Evolutionary conservation across 2,797 vertebrate species (phyloP), one percentile per base, ranked within the genome.

Genomic region (Silurus aristotelis): DNA sequence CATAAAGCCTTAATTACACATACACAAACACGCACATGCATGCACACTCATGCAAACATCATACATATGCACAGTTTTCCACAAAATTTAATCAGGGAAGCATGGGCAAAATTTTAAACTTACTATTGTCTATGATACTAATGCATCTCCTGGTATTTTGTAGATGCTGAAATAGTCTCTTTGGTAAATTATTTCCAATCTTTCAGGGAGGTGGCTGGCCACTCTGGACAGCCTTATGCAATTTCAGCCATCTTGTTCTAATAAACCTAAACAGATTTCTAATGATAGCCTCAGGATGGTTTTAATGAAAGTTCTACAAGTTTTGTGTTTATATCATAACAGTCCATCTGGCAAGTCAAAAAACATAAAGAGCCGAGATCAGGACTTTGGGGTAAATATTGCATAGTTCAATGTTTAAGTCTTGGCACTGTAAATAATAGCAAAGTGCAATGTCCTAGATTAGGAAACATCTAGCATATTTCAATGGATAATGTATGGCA

Each of bases 181-280:
- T 13, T 7, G 17, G 56, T 31, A 22, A 60, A 77, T 60, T 77
- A 22, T 78, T 78, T 78, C 10, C 25, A 43, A 13, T 60, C 31
- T 83, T 75, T 64, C 25, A 66, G 25, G 60, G 61, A 68, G 27
- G 55, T 25, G 73, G 6, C 76, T 66, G 31, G 8, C 22, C 22
- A 17, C 14, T 67, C 71, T 66, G 82, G n/a, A 63, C 58, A 66
- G 76, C n/a, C 8, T 66, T 46, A 68, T 79, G 75, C 20, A 71
- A 71, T 63, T 80, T 17, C n/a, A 84, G 66, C 17, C 76, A 85
- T 63, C 66, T 79, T 80, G 17, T 61, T 68, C 17, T 84, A 43
- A 46, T 60, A 78, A 76, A 20, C n/a, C 70, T 52, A n/a, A 64
- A 43, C 27, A 38, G 25, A 84, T 67, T 55, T 77, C 43, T 56